Conservation (phyloP, 92 coral and sea anemone genomes). For the Pocillopora grandis region DNA sequence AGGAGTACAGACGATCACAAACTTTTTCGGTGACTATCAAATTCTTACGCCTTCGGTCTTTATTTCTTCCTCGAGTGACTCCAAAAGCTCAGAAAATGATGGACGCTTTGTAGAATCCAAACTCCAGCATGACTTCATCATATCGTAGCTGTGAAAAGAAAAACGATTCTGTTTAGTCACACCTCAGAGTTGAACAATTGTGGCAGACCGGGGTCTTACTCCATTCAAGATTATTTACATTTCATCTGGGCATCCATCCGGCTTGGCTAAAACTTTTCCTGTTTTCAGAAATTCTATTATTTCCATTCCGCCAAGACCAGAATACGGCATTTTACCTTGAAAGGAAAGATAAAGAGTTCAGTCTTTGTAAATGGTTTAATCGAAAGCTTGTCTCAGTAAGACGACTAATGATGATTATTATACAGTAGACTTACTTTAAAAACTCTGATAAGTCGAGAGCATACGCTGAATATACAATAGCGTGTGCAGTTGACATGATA, state of each 20-base stretch:
- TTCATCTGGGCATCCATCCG: slow-evolving; percentile 3
- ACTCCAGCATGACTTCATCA: slow-evolving; percentile 9
- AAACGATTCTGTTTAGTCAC: not conserved
- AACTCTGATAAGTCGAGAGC: too few species aligned
- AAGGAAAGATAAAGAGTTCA: not conserved
- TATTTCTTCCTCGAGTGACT: not conserved
- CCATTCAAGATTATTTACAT: not conserved
- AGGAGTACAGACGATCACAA: too few species aligned
- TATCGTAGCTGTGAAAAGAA: not conserved
- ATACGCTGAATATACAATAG: too few species aligned
- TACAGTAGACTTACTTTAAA: too few species aligned
- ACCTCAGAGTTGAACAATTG: too few species aligned
- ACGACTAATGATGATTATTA: not conserved
- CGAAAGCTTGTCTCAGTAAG: not conserved
- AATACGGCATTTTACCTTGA: slow-evolving; percentile 10
- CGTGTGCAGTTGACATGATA: too few species aligned
- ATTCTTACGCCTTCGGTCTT: not conserved
- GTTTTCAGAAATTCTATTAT: slow-evolving; percentile 9
- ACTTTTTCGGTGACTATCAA: not conserved
- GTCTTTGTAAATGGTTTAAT: not conserved
- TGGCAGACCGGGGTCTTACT: not conserved
- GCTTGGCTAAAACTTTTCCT: slow-evolving; percentile 1
- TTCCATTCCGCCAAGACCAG: slow-evolving; percentile 11
- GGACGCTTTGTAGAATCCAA: not conserved
- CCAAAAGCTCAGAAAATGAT: not conserved